phyloP scores from a whole-genome alignment of 2,797 vertebrate species.

The Moxostoma hubbsi region DNA sequence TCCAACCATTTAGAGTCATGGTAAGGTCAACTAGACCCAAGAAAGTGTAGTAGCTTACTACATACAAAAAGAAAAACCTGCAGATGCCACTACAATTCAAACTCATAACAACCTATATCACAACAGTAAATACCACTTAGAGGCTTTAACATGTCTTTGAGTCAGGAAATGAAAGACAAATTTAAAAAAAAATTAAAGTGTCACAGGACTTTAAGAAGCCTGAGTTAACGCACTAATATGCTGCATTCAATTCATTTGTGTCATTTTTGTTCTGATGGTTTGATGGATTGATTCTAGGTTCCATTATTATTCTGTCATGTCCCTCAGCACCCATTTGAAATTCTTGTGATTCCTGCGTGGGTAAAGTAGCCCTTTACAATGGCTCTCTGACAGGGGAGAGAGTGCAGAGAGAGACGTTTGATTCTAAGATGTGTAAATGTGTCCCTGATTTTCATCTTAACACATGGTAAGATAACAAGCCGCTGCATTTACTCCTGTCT shows the following conservation, averaged over 20 bases:
- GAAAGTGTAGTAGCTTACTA: neutral
- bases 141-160: slow-evolving; percentile 44
- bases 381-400: slow-evolving; percentile 62
- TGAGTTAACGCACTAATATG: slow-evolving; percentile 72
- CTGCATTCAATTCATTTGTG: slow-evolving; percentile 66
- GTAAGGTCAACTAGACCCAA: slow-evolving; percentile 15
- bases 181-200: slow-evolving; percentile 62
- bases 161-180: slow-evolving; percentile 39
- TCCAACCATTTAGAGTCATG: slow-evolving; percentile 8
- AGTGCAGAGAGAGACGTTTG: slow-evolving; percentile 48
- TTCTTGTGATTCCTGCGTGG: slow-evolving; percentile 73
- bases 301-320: slow-evolving; percentile 79
- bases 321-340: slow-evolving; percentile 74
- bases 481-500: slow-evolving; percentile 44
- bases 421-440: slow-evolving; percentile 78
- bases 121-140: slow-evolving; percentile 42
- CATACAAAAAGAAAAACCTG: neutral
- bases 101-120: slow-evolving; percentile 3
- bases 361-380: slow-evolving; percentile 78
- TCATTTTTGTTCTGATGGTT: slow-evolving; percentile 68
- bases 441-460: slow-evolving; percentile 73
- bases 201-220: slow-evolving; percentile 62
- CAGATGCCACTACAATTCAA: neutral
- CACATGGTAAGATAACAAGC: slow-evolving; percentile 61
- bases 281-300: slow-evolving; percentile 84